Conservation (phyloP, 2,113 vertebrate species). For the Origma solitaria region DNA sequence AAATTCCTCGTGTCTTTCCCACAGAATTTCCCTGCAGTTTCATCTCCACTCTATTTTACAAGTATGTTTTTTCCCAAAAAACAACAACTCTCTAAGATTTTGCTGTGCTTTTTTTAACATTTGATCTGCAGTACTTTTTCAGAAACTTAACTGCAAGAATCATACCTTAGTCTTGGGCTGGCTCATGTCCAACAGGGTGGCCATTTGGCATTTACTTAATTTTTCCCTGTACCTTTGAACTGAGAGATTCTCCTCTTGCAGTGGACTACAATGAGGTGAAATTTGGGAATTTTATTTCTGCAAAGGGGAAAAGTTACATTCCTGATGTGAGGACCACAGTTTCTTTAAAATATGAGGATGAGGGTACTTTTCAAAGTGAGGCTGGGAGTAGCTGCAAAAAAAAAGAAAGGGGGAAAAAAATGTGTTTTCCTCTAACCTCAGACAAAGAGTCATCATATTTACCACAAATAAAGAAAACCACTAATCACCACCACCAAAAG, state of each 20-base stretch:
- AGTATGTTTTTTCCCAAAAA: background rate
- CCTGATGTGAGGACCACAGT: background rate
- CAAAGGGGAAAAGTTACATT: background rate
- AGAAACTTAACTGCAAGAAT: background rate
- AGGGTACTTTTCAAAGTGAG: background rate
- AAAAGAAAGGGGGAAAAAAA: background rate
- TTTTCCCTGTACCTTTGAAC: background rate
- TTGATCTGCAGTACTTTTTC: background rate
- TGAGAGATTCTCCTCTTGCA: background rate
- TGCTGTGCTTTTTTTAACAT: background rate
- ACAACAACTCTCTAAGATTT: background rate
- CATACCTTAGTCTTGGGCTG: background rate
- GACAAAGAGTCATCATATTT: background rate
- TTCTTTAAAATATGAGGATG: background rate
- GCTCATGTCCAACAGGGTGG: rapidly evolving
- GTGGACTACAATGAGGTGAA: background rate
- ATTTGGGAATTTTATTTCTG: background rate
- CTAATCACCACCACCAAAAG: background rate
- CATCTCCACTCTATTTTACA: background rate
- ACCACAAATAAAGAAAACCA: background rate
- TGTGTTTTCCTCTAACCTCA: background rate
- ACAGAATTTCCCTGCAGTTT: background rate
- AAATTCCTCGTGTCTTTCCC: background rate
- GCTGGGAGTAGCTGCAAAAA: background rate
- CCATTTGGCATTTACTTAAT: background rate